Percentiles rank a stretch among this genome's conserved stretches.
Conservation (phyloP, 2,113 vertebrate species). For the Lophura nycthemera region DNA sequence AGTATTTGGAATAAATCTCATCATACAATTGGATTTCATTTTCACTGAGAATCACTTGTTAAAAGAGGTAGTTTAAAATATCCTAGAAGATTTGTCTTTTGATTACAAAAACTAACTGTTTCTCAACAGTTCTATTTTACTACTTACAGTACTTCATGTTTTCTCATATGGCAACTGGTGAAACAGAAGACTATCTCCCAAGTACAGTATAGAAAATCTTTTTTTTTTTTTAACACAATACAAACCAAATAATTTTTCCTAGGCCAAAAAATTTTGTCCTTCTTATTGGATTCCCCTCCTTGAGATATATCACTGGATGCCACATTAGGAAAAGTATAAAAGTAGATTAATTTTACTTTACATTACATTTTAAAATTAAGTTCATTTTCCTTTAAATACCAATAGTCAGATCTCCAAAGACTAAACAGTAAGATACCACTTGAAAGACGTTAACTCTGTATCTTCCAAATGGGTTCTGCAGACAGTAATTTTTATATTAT, state of each 20-base stretch:
- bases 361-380: neutral
- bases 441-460: neutral
- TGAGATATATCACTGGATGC: neutral
- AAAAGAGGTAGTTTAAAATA: neutral
- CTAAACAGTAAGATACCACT: neutral
- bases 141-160: neutral
- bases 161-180: neutral
- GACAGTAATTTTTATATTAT: neutral
- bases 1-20: slow-evolving; percentile 62
- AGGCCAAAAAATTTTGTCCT: neutral
- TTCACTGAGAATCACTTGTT: neutral
- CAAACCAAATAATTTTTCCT: neutral
- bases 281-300: neutral
- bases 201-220: neutral
- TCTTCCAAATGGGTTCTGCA: neutral
- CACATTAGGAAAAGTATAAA: neutral
- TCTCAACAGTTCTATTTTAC: neutral
- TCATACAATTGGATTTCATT: slow-evolving; percentile 50
- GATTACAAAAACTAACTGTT: neutral
- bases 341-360: neutral
- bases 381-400: neutral
- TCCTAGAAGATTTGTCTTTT: neutral
- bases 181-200: neutral
- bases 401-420: neutral
- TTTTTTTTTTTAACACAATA: neutral